Evolutionary conservation across 2,113 vertebrate species (phyloP).

Genomic region (Platycercus adscitus): DNA sequence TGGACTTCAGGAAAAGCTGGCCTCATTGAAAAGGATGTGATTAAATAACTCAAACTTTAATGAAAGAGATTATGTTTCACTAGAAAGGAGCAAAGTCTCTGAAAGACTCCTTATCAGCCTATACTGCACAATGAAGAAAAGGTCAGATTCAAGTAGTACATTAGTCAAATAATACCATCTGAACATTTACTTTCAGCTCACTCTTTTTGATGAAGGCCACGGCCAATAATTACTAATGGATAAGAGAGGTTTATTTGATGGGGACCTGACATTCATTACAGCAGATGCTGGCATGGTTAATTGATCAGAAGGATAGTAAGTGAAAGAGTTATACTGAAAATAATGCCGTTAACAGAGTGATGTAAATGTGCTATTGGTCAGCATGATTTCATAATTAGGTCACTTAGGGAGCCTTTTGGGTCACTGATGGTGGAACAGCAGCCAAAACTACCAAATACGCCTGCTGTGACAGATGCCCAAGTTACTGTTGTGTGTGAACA

Average conservation of each 20-base stretch:
- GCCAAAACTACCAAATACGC: background rate
- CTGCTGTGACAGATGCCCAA: constrained; percentile 45
- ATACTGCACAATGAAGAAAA: background rate
- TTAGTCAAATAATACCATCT: background rate
- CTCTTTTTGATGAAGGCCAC: background rate
- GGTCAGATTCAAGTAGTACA: constrained; percentile 18
- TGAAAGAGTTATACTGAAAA: background rate
- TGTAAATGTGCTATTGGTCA: background rate
- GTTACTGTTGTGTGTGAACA: constrained; percentile 23
- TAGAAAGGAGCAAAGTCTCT: background rate
- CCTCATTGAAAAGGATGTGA: background rate
- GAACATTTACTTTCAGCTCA: background rate
- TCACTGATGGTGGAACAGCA: background rate
- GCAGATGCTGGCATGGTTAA: background rate
- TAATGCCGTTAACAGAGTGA: background rate
- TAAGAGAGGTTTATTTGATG: constrained; percentile 30
- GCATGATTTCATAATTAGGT: constrained; percentile 34
- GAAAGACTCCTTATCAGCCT: constrained; percentile 1
- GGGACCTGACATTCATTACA: background rate
- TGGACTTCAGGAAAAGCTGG: background rate
- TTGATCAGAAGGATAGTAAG: background rate
- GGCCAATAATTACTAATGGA: background rate
- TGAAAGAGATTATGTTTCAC: constrained; percentile 6
- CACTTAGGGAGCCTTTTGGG: background rate
- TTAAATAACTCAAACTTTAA: background rate